Percentiles rank a stretch among this genome's conserved stretches.
Evolutionary conservation across 2,113 vertebrate genomes (phyloP).

Genomic region (Chinchilla lanigera): DNA sequence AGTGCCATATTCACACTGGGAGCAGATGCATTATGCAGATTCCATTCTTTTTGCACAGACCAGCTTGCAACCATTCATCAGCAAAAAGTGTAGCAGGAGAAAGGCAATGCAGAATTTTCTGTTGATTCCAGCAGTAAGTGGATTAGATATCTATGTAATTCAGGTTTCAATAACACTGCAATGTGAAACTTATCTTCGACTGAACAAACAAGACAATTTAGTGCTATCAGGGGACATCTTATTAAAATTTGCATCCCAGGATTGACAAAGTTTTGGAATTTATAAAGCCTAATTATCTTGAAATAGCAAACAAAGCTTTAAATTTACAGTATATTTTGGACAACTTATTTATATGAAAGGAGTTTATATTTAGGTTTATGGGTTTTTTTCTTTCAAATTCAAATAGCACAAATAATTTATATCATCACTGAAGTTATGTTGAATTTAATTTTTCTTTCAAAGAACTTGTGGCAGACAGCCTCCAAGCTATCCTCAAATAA

Average conservation of each 20-base stretch:
- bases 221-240: constrained; percentile 11
- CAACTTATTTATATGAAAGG: neutral
- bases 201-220: neutral
- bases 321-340: neutral
- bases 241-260: constrained; percentile 25
- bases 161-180: constrained; percentile 55
- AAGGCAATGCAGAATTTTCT: constrained; percentile 63
- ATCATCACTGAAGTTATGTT: neutral
- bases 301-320: constrained; percentile 45
- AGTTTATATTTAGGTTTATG: neutral
- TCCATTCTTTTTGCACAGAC: neutral
- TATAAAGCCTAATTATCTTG: constrained; percentile 11
- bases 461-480: neutral
- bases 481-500: neutral
- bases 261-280: constrained; percentile 28
- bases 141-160: constrained; percentile 63
- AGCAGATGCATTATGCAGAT: constrained; percentile 52
- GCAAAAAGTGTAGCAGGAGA: constrained; percentile 38
- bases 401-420: neutral
- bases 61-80: constrained; percentile 61
- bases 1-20: neutral
- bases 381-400: neutral
- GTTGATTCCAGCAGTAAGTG: constrained; percentile 71
- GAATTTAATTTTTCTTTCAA: neutral
- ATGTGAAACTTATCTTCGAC: constrained; percentile 58